Base-by-base conservation (phyloP, 2,797 vertebrate species). In the Staurois parvus region DNA sequence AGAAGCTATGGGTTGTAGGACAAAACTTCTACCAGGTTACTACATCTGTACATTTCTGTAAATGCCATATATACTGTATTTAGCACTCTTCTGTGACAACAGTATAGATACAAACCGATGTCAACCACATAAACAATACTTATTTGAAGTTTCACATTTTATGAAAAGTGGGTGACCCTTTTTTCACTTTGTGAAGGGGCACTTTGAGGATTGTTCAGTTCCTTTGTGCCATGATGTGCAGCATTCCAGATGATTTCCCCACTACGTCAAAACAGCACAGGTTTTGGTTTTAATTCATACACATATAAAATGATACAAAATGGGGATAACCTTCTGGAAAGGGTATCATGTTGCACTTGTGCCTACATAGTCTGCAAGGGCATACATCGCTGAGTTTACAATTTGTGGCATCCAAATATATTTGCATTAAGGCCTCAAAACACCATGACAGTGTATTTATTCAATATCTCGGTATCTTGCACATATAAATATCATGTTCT, bases 401-500 rank as follows among this genome's bases (percentile, higher is more conserved):
- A 21, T 7, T 24, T 8, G 3, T 9, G 3, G 6, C 52, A 56
- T 24, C 52, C 52, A 59, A 24, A 59, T 59, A 59, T 8, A 24
- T 59, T 59, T 59, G 52, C 7, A 24, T 8, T 24, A 9, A 24
- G 21, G 52, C 52, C 21, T 24, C 6, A 7, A 59, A 59, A 59
- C 21, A 59, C 21, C 6, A 59, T 6, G 52, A 59, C 5, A 59
- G 52, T 24, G 21, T 59, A 59, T 59, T 59, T 59, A 24, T 59
- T 24, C 21, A 59, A 24, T 59, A 59, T 59, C 52, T n/a, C 7
- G 26, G 8, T 59, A 59, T 59, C 52, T 24, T 24, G 26, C 45
- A 28, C 19, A 40, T 45, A 79, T 29, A 81, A 40, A 59, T 37
- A 78, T 78, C 59, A 66, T n/a, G 59, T 66, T 79, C 84, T 2